Evolutionary conservation across 2,888 invertebrate species (phyloP).

Genomic region (Periphyllus acericola): DNA sequence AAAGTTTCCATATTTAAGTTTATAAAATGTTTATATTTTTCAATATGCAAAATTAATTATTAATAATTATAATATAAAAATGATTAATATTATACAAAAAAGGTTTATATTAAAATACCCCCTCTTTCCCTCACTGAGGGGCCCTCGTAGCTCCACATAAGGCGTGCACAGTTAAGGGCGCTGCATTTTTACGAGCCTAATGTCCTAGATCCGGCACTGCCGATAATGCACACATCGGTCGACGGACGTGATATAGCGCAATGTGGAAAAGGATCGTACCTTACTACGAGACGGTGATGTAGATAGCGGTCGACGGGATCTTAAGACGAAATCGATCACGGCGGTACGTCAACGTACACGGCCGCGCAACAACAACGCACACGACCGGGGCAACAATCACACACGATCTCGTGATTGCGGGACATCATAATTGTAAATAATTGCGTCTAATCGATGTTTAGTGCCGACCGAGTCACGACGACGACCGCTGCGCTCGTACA

Average conservation of each 20-base stretch:
- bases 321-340: slow-evolving; percentile 55
- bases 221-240: background rate
- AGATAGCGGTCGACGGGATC: slow-evolving; percentile 23
- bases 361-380: background rate
- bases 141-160: too few relatives aligned
- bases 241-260: background rate
- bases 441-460: slow-evolving; percentile 61
- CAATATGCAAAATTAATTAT: too few relatives aligned
- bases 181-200: too few relatives aligned
- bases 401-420: slow-evolving; percentile 62
- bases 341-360: slow-evolving; percentile 30
- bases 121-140: too few relatives aligned
- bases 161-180: too few relatives aligned
- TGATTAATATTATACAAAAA: too few relatives aligned
- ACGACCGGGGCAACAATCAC: slow-evolving; percentile 49
- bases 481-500: slow-evolving; percentile 3
- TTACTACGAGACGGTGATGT: background rate
- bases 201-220: too few relatives aligned
- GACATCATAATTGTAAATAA: slow-evolving; percentile 62
- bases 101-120: too few relatives aligned
- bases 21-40: too few relatives aligned
- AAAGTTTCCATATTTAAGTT: too few relatives aligned
- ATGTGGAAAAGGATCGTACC: background rate
- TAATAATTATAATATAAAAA: too few relatives aligned
- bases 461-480: slow-evolving; percentile 53